Evolutionary conservation across 2,113 vertebrate species (phyloP).

Genomic region (Gambusia holbrooki): DNA sequence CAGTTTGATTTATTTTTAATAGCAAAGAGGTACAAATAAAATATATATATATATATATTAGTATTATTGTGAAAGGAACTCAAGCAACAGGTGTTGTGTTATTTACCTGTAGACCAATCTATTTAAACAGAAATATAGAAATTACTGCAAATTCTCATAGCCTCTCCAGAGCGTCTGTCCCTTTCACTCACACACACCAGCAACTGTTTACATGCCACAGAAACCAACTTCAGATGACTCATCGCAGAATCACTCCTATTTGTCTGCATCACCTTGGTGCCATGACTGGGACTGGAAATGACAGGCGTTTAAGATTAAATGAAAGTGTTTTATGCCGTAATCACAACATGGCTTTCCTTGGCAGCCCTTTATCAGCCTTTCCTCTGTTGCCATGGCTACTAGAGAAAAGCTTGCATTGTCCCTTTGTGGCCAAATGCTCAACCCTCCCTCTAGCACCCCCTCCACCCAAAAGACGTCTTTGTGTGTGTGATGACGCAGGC

Average conservation of each 20-base stretch:
- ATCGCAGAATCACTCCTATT: slow-evolving; percentile 21
- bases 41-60: too few relatives aligned
- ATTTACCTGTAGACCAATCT: neutral
- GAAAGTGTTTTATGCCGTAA: slow-evolving; percentile 54
- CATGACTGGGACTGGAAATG: slow-evolving; percentile 21
- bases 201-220: neutral
- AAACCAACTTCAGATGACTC: slow-evolving; percentile 39
- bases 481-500: slow-evolving; percentile 55
- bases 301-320: slow-evolving; percentile 39
- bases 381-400: slow-evolving; percentile 72
- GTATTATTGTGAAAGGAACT: neutral
- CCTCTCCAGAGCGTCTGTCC: neutral
- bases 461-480: slow-evolving; percentile 31
- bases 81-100: neutral
- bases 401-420: slow-evolving; percentile 73
- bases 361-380: slow-evolving; percentile 64
- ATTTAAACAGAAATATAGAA: neutral
- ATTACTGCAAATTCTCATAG: neutral
- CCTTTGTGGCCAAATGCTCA: slow-evolving; percentile 61
- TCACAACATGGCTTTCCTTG: slow-evolving; percentile 62
- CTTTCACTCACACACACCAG: neutral
- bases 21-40: too few relatives aligned
- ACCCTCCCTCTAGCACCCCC: neutral
- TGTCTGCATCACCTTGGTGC: slow-evolving; percentile 14
- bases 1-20: too few relatives aligned